phyloP scores from a whole-genome alignment of 1,140 invertebrate species.

The Ephestia elutella region DNA sequence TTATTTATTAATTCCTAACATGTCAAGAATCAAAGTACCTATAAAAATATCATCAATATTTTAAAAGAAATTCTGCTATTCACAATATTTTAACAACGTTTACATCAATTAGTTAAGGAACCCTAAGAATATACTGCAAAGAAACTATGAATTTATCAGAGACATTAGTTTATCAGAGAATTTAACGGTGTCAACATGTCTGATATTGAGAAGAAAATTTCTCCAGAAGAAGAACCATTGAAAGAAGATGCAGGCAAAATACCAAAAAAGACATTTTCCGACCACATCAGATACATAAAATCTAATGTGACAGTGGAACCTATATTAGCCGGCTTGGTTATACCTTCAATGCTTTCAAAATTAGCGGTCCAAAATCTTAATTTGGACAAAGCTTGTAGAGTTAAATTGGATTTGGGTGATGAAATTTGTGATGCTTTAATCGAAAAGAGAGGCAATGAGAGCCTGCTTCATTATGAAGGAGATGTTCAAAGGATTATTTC shows the following conservation, averaged over 20 bases:
- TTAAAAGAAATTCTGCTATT: too few species aligned
- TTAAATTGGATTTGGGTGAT: slow-evolving; percentile 70
- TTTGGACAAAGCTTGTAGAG: slow-evolving; percentile 77
- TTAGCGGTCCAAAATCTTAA: slow-evolving; percentile 76
- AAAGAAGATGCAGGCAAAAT: slow-evolving; percentile 26
- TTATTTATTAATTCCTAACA: too few species aligned
- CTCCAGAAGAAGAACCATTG: slow-evolving; percentile 43
- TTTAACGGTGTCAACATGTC: slow-evolving; percentile 5
- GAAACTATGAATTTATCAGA: neutral
- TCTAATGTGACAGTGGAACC: slow-evolving; percentile 75
- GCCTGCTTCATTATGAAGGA: slow-evolving; percentile 47
- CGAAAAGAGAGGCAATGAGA: slow-evolving; percentile 56
- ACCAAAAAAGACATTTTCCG: slow-evolving; percentile 30
- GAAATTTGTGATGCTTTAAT: slow-evolving; percentile 74
- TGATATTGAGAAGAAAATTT: slow-evolving; percentile 19
- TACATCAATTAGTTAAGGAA: neutral
- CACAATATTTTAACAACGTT: neutral
- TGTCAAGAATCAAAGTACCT: too few species aligned
- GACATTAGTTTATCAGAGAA: neutral
- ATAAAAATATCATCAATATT: too few species aligned
- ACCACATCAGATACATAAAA: slow-evolving; percentile 41
- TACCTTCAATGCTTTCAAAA: slow-evolving; percentile 71
- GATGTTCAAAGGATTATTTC: slow-evolving; percentile 75
- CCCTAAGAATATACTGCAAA: neutral
- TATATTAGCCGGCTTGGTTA: slow-evolving; percentile 70